Evolutionary conservation across 2,888 invertebrate genomes (phyloP), one percentile per base, ranked within the genome.

Genomic region (Thyatira batis): DNA sequence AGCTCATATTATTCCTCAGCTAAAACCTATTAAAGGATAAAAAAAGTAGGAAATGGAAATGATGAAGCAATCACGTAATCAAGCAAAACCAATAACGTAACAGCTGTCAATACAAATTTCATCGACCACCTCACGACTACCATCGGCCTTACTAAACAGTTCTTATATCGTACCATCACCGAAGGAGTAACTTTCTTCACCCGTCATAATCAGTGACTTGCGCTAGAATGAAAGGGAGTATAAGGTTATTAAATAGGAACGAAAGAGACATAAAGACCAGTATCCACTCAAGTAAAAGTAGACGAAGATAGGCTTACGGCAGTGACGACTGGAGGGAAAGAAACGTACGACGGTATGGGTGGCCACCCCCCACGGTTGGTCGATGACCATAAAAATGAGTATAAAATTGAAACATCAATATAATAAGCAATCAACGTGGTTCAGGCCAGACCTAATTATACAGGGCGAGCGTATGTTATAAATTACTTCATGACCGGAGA

Each of bases 361-460:
- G 92, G 92, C 85, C 92, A 92, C 92, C 93, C 92, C 92, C 92
- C 90, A 92, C 85, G 82, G 90, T 87, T 91, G 92, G 91, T 80
- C 92, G 87, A 92, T 92, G 92, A 87, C 91, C 92, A 91, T 92
- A 92, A 92, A 91, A 92, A 92, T 92, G 89, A 85, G 87, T 89
- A 90, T 91, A 92, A 92, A 92, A 92, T 92, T 92, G 91, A 92
- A 91, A 91, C 92, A 92, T 92, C 92, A 92, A 92, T 91, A 92
- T 91, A 91, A 92, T 92, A 92, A 90, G 91, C 90, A 92, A 92
- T 91, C 91, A 92, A 84, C 86, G 80, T 74, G 75, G 78, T 71
- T 71, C 73, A 74, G 81, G 73, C 78, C 82, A 77, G 79, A 73
- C 84, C 85, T 91, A 91, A 92, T 91, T 91, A 91, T 91, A 92